These are phyloP conservation scores for Pimpla rufipes DNA, from an alignment of 2,888 invertebrate species.

Conservation along the genomic window DNA sequence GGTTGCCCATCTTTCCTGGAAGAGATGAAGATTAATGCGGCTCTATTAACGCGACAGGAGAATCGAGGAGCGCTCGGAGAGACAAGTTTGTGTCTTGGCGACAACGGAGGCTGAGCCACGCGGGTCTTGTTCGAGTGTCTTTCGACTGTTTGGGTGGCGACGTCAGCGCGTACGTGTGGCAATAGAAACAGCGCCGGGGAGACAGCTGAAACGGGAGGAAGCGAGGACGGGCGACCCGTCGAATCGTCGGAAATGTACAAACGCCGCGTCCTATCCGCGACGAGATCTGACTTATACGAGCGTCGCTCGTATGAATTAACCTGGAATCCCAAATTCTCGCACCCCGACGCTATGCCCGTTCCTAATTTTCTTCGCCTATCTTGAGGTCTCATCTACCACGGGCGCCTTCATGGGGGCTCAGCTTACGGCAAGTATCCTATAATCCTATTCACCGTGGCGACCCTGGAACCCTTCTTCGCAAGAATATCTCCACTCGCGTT, in stretches of 20 bases:
- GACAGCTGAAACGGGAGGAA: conserved; percentile 33
- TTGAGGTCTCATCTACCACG: conserved; percentile 57
- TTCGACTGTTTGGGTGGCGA: conserved; percentile 49
- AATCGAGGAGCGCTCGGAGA: conserved; percentile 36
- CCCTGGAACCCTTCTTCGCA: conserved; percentile 38
- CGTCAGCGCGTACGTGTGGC: conserved; percentile 9
- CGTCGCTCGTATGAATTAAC: conserved; percentile 69
- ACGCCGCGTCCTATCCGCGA: conserved; percentile 67
- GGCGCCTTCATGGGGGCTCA: conserved; percentile 53
- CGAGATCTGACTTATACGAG: conserved; percentile 70
- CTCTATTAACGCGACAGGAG: conserved; percentile 55
- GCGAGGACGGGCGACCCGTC: conserved; percentile 30
- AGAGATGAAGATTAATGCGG: conserved; percentile 49
- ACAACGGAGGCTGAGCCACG: conserved; percentile 45
- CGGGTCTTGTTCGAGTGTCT: conserved; percentile 46
- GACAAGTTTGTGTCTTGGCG: conserved; percentile 38
- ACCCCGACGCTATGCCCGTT: conserved; percentile 59
- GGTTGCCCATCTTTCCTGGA: conserved; percentile 41
- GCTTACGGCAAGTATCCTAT: conserved; percentile 29
- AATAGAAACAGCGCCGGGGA: conserved; percentile 26
- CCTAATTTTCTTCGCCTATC: conserved; percentile 71
- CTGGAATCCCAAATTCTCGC: conserved; percentile 68
- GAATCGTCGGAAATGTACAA: conserved; percentile 65
- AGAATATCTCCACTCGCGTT: conserved; percentile 16
- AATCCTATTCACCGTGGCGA: conserved; percentile 17